phyloP scores from a whole-genome alignment of 92 coral and sea anemone species.

The Siderastrea siderea region DNA sequence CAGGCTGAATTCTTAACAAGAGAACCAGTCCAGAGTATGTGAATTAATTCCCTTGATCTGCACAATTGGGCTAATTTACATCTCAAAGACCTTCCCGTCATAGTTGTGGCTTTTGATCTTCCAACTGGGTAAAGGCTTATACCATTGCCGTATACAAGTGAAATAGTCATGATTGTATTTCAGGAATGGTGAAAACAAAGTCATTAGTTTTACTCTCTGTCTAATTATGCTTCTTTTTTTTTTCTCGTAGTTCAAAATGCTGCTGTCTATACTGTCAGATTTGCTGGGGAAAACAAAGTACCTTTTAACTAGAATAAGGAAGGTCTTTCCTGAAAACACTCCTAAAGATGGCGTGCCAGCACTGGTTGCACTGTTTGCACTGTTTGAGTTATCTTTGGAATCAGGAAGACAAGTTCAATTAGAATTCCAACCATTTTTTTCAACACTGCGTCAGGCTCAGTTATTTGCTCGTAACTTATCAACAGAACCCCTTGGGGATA shows the following conservation, averaged over 20 bases:
- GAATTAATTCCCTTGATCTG: too few species aligned
- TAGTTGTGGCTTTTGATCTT: too few species aligned
- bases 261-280: conserved; percentile 64
- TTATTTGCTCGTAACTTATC: conserved; percentile 52
- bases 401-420: conserved; percentile 59
- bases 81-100: too few species aligned
- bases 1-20: too few species aligned
- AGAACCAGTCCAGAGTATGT: too few species aligned
- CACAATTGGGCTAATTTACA: too few species aligned
- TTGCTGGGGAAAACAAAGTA: conserved; percentile 79
- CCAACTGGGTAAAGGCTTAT: too few species aligned
- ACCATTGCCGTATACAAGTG: too few species aligned
- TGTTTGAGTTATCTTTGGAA: conserved; percentile 73
- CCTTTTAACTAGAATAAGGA: conserved; percentile 77
- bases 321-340: conserved; percentile 85
- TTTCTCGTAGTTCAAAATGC: conserved; percentile 73
- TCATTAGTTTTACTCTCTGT: too few species aligned
- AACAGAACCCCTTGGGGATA: conserved; percentile 41
- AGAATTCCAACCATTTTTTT: conserved; percentile 61
- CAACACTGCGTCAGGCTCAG: conserved; percentile 56
- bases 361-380: conserved; percentile 79
- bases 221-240: neutral
- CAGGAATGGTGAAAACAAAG: too few species aligned
- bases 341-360: conserved; percentile 87
- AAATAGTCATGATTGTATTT: too few species aligned